Evolutionary conservation across 1,140 invertebrate genomes (phyloP).

Genomic region (Drosophila neocordata): DNA sequence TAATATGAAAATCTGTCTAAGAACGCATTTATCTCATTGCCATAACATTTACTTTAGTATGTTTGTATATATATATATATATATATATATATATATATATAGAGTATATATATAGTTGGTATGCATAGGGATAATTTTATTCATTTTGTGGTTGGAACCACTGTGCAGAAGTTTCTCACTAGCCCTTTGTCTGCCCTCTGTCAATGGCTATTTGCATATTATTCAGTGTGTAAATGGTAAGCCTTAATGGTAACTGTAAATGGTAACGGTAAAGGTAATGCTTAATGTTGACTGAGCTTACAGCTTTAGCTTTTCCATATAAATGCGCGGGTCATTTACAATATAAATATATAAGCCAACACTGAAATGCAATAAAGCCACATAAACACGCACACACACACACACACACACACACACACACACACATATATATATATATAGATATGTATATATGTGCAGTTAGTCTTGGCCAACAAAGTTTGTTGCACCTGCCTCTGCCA

Average conservation of each 20-base stretch:
- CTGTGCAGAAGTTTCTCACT: conserved; percentile 1
- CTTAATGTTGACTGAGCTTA: conserved; percentile 28
- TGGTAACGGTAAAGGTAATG: conserved; percentile 19
- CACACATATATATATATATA: background rate
- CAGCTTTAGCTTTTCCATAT: conserved; percentile 50
- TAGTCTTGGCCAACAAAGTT: conserved; percentile 3
- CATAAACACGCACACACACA: background rate
- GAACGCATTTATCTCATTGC: background rate
- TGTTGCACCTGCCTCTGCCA: background rate
- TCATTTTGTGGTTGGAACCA: conserved; percentile 4
- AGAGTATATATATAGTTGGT: background rate
- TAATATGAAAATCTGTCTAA: background rate
- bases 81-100: background rate
- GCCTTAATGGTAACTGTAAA: conserved; percentile 6
- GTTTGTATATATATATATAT: too few species aligned
- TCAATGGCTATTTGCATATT: conserved; percentile 9
- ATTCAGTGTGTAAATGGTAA: conserved; percentile 9
- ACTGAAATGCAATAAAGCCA: conserved; percentile 2
- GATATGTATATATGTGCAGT: too few species aligned
- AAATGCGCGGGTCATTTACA: conserved; percentile 53
- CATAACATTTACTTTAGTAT: too few species aligned
- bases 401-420: background rate
- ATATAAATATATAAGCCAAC: conserved; percentile 23
- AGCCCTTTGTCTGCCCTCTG: conserved; percentile 3
- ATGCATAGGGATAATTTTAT: conserved; percentile 9